Evolutionary conservation across 2,113 vertebrate species (phyloP).

Genomic region (Trichechus manatus): DNA sequence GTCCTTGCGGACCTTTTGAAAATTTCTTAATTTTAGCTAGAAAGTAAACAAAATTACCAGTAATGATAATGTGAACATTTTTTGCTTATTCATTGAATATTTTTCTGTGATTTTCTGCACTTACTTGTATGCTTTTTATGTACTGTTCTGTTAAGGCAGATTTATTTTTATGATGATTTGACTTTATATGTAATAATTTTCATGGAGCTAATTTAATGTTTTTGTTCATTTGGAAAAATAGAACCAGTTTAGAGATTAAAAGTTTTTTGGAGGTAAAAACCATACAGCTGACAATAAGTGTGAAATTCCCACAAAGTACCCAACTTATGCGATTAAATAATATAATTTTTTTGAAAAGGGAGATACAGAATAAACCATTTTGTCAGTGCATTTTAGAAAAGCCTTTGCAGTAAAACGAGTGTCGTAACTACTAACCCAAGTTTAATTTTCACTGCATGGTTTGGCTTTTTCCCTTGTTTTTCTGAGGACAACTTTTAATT

Average conservation of each 20-base stretch:
- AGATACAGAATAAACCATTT: constrained; percentile 44
- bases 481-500: constrained; percentile 65
- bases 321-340: constrained; percentile 22
- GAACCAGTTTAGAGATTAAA: constrained; percentile 18
- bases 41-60: constrained; percentile 80
- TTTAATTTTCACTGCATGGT: constrained; percentile 68
- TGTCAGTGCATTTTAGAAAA: constrained; percentile 61
- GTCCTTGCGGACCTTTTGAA: constrained; percentile 72
- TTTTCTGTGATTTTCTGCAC: constrained; percentile 71
- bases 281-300: constrained; percentile 50
- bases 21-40: constrained; percentile 75
- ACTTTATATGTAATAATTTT: constrained; percentile 74
- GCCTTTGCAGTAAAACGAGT: constrained; percentile 59
- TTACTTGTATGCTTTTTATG: constrained; percentile 57
- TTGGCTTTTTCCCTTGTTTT: constrained; percentile 61
- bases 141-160: constrained; percentile 66
- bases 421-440: constrained; percentile 60
- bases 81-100: constrained; percentile 68
- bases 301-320: constrained; percentile 59
- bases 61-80: constrained; percentile 76
- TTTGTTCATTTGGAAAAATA: constrained; percentile 64
- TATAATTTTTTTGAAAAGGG: constrained; percentile 28
- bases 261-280: constrained; percentile 38
- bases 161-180: constrained; percentile 76
- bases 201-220: constrained; percentile 73